Conservation (phyloP, 2,113 vertebrate genomes). For the Phocoena sinus region DNA sequence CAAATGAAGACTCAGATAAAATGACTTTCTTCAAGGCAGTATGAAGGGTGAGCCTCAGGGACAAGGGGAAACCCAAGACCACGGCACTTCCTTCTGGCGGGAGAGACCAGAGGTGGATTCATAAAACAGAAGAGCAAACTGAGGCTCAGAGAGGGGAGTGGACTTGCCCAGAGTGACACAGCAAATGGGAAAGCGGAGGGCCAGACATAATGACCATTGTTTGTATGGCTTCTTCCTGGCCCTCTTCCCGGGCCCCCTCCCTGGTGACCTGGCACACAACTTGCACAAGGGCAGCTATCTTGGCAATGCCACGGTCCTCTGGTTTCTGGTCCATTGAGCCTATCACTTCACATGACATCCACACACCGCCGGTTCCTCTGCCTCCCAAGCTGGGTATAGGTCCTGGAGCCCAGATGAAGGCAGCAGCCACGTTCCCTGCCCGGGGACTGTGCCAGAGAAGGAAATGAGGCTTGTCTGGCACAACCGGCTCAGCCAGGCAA, state of each 20-base stretch:
- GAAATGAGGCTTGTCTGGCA: constrained; percentile 38
- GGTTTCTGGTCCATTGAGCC: background rate
- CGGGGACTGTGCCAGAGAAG: background rate
- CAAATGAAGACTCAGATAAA: background rate
- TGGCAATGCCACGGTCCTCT: background rate
- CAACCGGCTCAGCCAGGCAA: constrained; percentile 20
- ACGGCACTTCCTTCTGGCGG: background rate
- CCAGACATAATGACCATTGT: background rate
- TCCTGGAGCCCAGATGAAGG: background rate
- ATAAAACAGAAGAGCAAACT: background rate
- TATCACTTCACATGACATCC: background rate
- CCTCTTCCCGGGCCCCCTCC: background rate
- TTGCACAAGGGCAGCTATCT: background rate
- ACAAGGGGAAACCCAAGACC: background rate
- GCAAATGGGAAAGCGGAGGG: background rate
- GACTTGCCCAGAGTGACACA: background rate
- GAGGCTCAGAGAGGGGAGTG: background rate
- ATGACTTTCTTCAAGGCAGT: background rate
- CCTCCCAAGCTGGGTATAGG: background rate
- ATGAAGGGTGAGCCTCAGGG: background rate
- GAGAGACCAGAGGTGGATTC: background rate
- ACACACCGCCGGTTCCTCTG: background rate
- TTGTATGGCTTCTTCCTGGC: background rate
- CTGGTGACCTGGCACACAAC: background rate
- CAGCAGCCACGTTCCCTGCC: background rate